phyloP scores from a whole-genome alignment of 1,140 invertebrate genomes.

The Mactra quadrangularis region DNA sequence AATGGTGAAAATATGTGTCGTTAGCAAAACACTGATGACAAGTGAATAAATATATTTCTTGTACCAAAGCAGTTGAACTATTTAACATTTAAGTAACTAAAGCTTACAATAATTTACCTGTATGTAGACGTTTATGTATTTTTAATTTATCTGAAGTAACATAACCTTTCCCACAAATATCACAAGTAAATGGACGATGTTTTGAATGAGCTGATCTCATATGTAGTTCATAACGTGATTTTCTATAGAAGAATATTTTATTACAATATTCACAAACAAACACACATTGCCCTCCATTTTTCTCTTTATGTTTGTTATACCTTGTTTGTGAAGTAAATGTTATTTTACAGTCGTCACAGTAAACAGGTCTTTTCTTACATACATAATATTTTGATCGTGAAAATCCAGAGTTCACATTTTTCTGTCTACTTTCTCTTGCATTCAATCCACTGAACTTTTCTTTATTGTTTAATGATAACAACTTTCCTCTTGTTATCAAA shows the following conservation, averaged over 20 bases:
- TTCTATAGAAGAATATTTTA: conserved; percentile 34
- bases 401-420: too few species aligned
- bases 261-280: conserved; percentile 41
- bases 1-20: too few species aligned
- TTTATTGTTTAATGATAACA: conserved; percentile 22
- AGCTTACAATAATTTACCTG: too few species aligned
- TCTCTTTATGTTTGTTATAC: conserved; percentile 13
- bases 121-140: conserved; percentile 37
- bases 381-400: neutral
- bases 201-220: conserved; percentile 12
- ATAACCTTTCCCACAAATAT: conserved; percentile 38
- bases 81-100: too few species aligned
- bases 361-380: conserved; percentile 20
- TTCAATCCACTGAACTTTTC: neutral
- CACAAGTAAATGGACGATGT: conserved; percentile 22
- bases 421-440: too few species aligned
- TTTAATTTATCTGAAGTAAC: conserved; percentile 31
- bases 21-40: too few species aligned
- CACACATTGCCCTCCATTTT: conserved; percentile 36
- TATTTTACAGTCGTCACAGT: conserved; percentile 39
- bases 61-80: too few species aligned
- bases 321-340: conserved; percentile 19
- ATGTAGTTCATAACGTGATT: conserved; percentile 6
- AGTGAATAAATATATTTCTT: too few species aligned
- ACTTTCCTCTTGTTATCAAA: conserved; percentile 26